Percentiles rank a stretch among this genome's conserved stretches.
phyloP scores from a whole-genome alignment of 2,113 vertebrate genomes.

The Aptenodytes forsteri region DNA sequence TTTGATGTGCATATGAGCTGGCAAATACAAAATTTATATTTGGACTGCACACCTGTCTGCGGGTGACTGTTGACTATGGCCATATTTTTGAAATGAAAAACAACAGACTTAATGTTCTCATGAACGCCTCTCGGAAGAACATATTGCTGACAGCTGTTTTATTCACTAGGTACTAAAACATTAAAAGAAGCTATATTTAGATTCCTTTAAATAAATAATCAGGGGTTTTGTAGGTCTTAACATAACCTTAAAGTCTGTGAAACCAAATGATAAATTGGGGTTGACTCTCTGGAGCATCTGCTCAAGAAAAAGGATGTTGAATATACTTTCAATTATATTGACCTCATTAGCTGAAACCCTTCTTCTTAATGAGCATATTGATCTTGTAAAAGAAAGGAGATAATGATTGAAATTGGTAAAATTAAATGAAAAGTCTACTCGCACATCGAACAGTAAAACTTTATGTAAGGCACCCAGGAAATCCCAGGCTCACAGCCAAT shows the following conservation, averaged over 20 bases:
- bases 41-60: conserved; percentile 35
- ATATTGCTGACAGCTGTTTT: conserved; percentile 60
- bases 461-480: background rate
- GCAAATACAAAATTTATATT: conserved; percentile 10
- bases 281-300: background rate
- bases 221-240: background rate
- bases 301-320: background rate
- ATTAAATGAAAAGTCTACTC: background rate
- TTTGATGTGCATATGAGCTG: background rate
- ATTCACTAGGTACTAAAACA: background rate
- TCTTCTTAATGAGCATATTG: background rate
- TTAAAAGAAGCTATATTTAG: conserved; percentile 46
- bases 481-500: background rate
- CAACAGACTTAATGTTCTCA: background rate
- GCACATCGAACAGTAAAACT: background rate
- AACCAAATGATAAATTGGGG: background rate
- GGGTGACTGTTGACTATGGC: background rate
- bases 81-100: conserved; percentile 39
- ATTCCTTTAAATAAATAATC: conserved; percentile 31
- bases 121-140: conserved; percentile 34
- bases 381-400: background rate
- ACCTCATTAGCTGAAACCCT: background rate
- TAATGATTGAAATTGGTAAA: background rate
- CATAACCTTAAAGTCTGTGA: conserved; percentile 6
- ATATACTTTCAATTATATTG: background rate